phyloP scores from a whole-genome alignment of 2,113 vertebrate species.

The Crotophaga sulcirostris region DNA sequence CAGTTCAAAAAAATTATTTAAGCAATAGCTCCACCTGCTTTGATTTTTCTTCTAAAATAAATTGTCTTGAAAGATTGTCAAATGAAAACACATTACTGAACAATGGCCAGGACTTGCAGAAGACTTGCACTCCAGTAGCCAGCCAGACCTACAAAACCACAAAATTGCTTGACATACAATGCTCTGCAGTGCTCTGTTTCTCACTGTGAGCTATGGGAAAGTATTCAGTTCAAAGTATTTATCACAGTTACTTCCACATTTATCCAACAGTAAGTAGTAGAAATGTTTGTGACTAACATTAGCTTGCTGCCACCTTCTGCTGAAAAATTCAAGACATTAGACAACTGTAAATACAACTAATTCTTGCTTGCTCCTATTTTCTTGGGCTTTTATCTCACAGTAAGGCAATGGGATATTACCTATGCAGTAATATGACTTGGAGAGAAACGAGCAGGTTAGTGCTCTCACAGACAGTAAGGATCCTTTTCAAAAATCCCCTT shows the following conservation, averaged over 20 bases:
- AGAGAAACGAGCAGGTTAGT: background rate
- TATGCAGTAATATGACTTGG: background rate
- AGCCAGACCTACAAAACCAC: background rate
- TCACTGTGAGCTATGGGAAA: background rate
- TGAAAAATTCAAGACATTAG: background rate
- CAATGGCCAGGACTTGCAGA: background rate
- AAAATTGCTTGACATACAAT: background rate
- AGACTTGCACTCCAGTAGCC: background rate
- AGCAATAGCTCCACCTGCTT: constrained; percentile 33
- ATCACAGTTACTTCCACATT: background rate
- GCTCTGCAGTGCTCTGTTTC: background rate
- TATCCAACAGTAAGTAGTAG: background rate
- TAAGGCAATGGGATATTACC: background rate
- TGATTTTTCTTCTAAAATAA: background rate
- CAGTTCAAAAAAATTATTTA: constrained; percentile 50
- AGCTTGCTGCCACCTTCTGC: constrained; percentile 69
- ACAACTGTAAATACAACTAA: rapidly evolving
- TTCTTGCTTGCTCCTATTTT: background rate
- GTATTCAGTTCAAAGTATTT: background rate
- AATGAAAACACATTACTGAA: background rate
- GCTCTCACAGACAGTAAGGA: background rate
- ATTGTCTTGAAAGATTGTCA: background rate
- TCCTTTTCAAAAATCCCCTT: background rate
- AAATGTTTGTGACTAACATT: background rate
- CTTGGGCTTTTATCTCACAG: background rate